Percentiles rank a stretch among this genome's conserved stretches.
These are phyloP conservation scores for Mareca penelope DNA, from an alignment of 2,797 vertebrate species.

Conservation along the genomic window DNA sequence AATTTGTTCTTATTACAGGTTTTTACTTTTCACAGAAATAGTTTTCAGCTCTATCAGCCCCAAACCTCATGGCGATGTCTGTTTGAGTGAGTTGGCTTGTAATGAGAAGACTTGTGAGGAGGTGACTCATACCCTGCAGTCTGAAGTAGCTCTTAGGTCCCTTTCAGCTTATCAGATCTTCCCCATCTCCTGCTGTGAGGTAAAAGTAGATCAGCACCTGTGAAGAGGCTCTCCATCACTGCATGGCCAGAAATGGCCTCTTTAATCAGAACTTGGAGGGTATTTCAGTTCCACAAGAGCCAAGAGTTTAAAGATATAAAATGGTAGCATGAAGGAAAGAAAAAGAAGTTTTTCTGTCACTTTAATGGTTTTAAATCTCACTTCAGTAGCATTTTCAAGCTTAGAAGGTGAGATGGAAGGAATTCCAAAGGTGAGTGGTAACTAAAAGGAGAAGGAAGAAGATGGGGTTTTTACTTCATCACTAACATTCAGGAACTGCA, in stretches of 20 bases:
- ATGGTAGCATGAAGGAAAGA: neutral
- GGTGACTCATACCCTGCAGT: neutral
- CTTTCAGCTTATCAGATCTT: neutral
- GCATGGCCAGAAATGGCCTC: neutral
- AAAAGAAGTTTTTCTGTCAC: neutral
- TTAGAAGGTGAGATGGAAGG: neutral
- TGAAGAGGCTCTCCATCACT: neutral
- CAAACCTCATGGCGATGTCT: neutral
- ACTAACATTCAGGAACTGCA: neutral
- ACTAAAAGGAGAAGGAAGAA: neutral
- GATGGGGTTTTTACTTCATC: neutral
- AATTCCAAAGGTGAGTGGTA: neutral
- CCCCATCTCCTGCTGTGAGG: neutral
- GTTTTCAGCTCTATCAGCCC: neutral
- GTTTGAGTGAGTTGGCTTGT: neutral
- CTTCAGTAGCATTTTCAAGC: neutral
- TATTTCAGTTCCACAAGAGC: neutral
- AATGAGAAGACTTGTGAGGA: neutral
- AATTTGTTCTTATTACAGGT: neutral
- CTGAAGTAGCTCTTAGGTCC: neutral
- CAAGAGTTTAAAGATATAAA: neutral
- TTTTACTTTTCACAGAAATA: neutral
- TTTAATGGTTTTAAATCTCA: neutral
- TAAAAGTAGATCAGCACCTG: neutral
- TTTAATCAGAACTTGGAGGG: neutral